These are phyloP conservation scores for Agrochola circellaris DNA, from an alignment of 2,888 invertebrate genomes.

Conservation along the genomic window DNA sequence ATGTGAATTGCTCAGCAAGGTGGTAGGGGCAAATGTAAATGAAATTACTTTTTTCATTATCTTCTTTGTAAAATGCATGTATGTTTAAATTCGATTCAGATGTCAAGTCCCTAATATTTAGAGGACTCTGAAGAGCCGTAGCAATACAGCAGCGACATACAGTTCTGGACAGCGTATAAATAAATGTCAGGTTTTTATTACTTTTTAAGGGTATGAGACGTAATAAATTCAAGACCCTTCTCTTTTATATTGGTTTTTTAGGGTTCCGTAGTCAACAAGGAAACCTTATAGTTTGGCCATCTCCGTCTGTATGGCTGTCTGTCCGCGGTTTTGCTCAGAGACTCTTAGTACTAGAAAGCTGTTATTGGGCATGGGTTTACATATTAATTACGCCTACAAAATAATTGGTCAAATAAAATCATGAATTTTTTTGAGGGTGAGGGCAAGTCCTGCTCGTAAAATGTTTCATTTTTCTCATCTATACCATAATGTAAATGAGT, in stretches of 20 bases:
- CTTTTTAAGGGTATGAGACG: background rate
- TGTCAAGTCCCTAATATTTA: conserved; percentile 18
- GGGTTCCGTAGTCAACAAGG: no score
- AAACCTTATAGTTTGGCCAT: no score
- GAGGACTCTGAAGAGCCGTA: background rate
- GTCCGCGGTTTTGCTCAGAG: no score
- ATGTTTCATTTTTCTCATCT: no score
- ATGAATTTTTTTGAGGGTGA: no score
- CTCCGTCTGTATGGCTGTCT: no score
- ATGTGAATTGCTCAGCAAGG: background rate
- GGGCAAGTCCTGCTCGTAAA: no score
- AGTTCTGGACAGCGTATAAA: background rate
- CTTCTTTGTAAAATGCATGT: background rate
- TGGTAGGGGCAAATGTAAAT: background rate
- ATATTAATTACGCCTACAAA: no score
- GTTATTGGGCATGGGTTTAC: no score
- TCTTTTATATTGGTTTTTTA: background rate
- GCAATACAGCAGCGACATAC: background rate
- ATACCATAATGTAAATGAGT: no score
- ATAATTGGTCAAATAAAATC: no score
- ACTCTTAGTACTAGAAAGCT: no score
- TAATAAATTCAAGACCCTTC: background rate
- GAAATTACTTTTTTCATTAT: conserved; percentile 4
- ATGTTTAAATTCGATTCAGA: conserved; percentile 11
- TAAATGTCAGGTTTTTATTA: conserved; percentile 13